Evolutionary conservation across 2,888 invertebrate species (phyloP), one percentile per base, ranked within the genome.

Genomic region (Lysandra coridon): DNA sequence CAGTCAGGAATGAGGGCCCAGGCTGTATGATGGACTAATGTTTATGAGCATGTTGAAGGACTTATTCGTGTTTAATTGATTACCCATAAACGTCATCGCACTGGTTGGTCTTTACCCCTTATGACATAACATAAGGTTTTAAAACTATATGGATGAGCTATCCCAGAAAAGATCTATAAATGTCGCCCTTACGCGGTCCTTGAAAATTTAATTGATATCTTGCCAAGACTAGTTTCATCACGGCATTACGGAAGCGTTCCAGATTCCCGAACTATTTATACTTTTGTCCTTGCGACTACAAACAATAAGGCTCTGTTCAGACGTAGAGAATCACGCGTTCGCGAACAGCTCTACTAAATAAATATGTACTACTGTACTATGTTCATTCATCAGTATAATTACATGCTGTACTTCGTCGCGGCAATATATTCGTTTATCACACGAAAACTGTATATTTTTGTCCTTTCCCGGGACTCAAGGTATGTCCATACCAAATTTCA

Each of bases 191-290:
- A 37, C 69, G 69, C 33, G 6, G 74, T 44, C 74, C 74, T 74
- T 74, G 44, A 74, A 40, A 44, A 74, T 44, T 44, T n/a, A 44
- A 44, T 74, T 74, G 74, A 74, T 23, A 74, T 44, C 74, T 44
- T 74, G 74, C 74, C 74, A 74, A 74, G 23, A n/a, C 23, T 74
- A 74, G 40, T 74, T 44, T 74, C 44, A 74, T 74, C 74, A 44
- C 44, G 3, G 44, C 44, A 44, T 74, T 74, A 23, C 74, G 74
- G 74, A 74, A 74, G 74, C 74, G 74, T 12, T 74, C 74, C 74
- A 74, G 74, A 74, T 44, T 44, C 44, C 44, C 23, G 44, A 44
- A n/a, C 44, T 44, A 74, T 74, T 23, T 74, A 74, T 74, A 74
- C 44, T 44, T 40, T 4, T 74, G 74, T 74, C 74, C 74, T 74